Base-by-base conservation (phyloP, 2,797 vertebrate species). In the Semaprochilodus insignis region DNA sequence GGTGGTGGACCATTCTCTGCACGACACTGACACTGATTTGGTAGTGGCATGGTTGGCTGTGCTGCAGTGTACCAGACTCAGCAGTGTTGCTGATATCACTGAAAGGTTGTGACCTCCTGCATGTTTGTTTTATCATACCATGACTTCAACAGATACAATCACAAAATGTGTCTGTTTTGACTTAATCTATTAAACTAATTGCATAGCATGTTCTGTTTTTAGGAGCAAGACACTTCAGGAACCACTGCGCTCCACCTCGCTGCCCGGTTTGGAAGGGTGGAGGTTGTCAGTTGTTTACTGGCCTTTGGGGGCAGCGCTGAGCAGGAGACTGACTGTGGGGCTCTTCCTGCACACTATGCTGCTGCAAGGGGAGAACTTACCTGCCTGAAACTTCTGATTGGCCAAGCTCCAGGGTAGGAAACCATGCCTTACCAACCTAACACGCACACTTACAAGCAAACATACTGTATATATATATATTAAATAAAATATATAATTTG, bases 241-340 rank as follows among this genome's bases (percentile, higher is more conserved):
- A 94, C 96, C 70, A 95, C 96, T 0, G 92, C 93, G 0, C 92
- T 97, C 6, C 96, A 97, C 90, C 94, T 97, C 0, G 95, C 96
- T 0, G 94, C 95, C 63, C 93, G 96, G 5, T 97, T 97, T 11
- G 93, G 95, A 0, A 92, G 92, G 15, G 88, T 90, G 0, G 90
- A 91, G 14, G 91, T 94, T 23, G 92, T 95, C 2, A 87, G 85
- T 84, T 97, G 96, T 96, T 91, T 97, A 84, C 90, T 97, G 0
- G 92, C 83, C 0, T 92, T 88, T 4, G 95, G 95, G 7, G 94
- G 91, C 0, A 63, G 21, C 0, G 91, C 94, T 3, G 88, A 89
- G 0, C 90, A 89, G 81, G 91, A 94, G 91, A 97, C 96, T 0
- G 87, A 89, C 83, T 95, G 95, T 54, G 95, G 96, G 52, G 96